Evolutionary conservation across 2,888 invertebrate genomes (phyloP), one percentile per base, ranked within the genome.

Genomic region (Metellina segmentata): DNA sequence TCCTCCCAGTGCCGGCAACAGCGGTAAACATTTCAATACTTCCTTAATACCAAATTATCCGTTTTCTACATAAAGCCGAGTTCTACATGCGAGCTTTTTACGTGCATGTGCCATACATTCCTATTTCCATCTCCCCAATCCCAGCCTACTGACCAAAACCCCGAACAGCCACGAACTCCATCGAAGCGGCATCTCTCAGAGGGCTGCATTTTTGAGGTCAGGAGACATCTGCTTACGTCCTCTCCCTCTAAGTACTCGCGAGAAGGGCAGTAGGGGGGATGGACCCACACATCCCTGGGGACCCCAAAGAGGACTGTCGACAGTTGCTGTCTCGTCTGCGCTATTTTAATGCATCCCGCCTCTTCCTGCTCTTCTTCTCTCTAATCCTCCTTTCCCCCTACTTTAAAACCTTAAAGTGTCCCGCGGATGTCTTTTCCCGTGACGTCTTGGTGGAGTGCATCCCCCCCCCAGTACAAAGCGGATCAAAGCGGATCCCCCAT

Each of bases 391-490:
- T 83, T 83, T 82, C 89, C 70, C 77, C 83, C 85, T 91, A 82
- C 91, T 91, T 91, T 91, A 91, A 91, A 91, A 91, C 91, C 91
- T 87, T 91, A 91, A 91, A 91, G 91, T 91, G 91, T 91, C 86
- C 83, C 75, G 81, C 70, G 90, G 86, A 91, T 91, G 90, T 91
- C 86, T 86, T 74, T 85, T 85, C 85, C 81, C 75, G 88, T 89
- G 88, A 89, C 88, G 88, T 86, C 86, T 78, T 89, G 74, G 74
- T 81, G 48, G 79, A 72, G 52, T 74, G 48, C 51, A 34, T 48
- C 9, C 49, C 71, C 52, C 16, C 74, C 85, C 74, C 85, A 79
- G 77, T 72, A 77, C 85, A 91, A 91, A 91, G 81, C 81, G 90
- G 86, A 86, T 91, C 90, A 86, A 91, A 86, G 86, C 53, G 86